Percentiles rank a stretch among this genome's conserved stretches.
Conservation (phyloP, 2,797 vertebrate species). For the Notolabrus celidotus region DNA sequence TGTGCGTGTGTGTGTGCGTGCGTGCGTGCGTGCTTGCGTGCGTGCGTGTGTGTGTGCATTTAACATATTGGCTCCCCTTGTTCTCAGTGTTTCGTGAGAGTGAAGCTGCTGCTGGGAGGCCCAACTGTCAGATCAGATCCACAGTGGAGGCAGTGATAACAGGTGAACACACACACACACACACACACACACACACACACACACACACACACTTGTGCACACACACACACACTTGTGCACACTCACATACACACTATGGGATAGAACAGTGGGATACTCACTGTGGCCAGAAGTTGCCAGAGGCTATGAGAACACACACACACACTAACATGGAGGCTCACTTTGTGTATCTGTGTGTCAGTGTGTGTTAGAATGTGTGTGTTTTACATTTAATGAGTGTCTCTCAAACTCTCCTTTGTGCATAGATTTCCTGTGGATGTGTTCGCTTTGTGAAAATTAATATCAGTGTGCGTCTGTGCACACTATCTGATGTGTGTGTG, state of each 20-base stretch:
- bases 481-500: too few relatives aligned
- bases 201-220: slow-evolving; percentile 4
- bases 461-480: neutral
- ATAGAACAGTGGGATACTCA: slow-evolving; percentile 13
- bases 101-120: slow-evolving; percentile 45
- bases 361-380: neutral
- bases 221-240: neutral
- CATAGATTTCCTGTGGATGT: neutral
- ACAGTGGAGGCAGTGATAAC: slow-evolving; percentile 34
- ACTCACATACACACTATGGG: neutral
- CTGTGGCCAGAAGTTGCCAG: slow-evolving; percentile 16
- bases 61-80: slow-evolving; percentile 24
- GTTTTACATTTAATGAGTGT: too few relatives aligned
- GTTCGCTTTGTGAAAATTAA: neutral
- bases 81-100: slow-evolving; percentile 42
- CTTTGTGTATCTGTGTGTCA: neutral
- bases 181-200: slow-evolving; percentile 7
- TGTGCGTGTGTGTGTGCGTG: slow-evolving; percentile 26
- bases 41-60: slow-evolving; percentile 7
- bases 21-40: slow-evolving; percentile 14
- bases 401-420: neutral
- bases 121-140: slow-evolving; percentile 47
- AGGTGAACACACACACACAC: slow-evolving; percentile 34
- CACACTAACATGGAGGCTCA: neutral
- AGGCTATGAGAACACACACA: slow-evolving; percentile 16